Evolutionary conservation across 2,797 vertebrate genomes (phyloP).

Genomic region (Acanthurus tractus): DNA sequence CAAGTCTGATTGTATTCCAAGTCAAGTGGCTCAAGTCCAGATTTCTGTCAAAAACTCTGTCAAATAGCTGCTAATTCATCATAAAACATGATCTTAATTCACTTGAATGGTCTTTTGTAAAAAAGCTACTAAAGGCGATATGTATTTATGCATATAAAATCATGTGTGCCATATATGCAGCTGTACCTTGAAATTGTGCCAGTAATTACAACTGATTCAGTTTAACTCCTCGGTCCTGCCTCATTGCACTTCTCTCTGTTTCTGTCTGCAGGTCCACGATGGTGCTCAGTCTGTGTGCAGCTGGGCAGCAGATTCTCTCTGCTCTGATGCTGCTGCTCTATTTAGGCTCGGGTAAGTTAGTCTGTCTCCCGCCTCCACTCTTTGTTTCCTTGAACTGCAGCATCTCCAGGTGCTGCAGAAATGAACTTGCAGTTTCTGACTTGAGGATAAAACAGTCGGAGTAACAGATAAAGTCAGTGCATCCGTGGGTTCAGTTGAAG

Average conservation of each 20-base stretch:
- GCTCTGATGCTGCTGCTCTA: slow-evolving; percentile 67
- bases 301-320: slow-evolving; percentile 56
- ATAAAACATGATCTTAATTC: neutral
- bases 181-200: neutral
- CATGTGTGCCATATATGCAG: neutral
- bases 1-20: no score
- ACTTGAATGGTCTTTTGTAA: neutral
- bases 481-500: neutral
- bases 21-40: no score
- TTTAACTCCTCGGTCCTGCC: neutral
- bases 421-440: slow-evolving; percentile 13
- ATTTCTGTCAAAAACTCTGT: no score
- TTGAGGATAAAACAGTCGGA: neutral
- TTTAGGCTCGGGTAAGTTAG: slow-evolving; percentile 74
- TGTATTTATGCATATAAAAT: no score
- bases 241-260: slow-evolving; percentile 20
- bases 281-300: slow-evolving; percentile 56
- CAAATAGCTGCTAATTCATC: neutral
- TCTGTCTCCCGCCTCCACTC: slow-evolving; percentile 17
- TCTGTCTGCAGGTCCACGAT: slow-evolving; percentile 73
- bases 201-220: neutral
- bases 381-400: slow-evolving; percentile 9
- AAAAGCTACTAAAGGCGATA: neutral
- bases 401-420: slow-evolving; percentile 15
- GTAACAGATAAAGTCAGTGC: neutral